A percentile compares a stretch with the other conserved stretches of the same genome.
phyloP scores from a whole-genome alignment of 1,140 invertebrate species.

The Anagrus nilaparvatae region DNA sequence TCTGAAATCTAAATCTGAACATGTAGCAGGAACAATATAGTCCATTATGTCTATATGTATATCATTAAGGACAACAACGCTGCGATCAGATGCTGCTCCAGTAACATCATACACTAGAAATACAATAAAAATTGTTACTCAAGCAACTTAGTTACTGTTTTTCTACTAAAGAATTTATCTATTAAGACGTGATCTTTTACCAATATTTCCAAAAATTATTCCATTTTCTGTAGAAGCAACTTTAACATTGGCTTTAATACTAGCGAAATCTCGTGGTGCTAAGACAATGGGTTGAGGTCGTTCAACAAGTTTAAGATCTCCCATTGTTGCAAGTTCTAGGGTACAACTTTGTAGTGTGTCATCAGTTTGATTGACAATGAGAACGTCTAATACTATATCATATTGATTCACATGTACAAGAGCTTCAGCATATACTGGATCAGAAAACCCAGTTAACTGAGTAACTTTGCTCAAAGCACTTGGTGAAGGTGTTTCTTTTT shows the following conservation, averaged over 20 bases:
- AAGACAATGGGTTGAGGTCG: slow-evolving; percentile 91
- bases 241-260: slow-evolving; percentile 96
- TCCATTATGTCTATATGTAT: slow-evolving; percentile 99
- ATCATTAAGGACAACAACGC: slow-evolving; percentile 96
- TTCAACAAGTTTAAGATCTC: slow-evolving; percentile 96
- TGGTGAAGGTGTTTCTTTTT: slow-evolving; percentile 43
- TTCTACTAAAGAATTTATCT: background rate
- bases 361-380: slow-evolving; percentile 95
- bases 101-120: slow-evolving; percentile 84
- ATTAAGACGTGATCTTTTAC: no score
- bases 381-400: slow-evolving; percentile 92
- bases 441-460: slow-evolving; percentile 98
- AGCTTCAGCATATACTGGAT: slow-evolving; percentile 98
- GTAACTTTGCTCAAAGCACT: slow-evolving; percentile 80
- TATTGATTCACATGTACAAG: slow-evolving; percentile 99
- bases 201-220: slow-evolving; percentile 99
- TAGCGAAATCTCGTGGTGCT: slow-evolving; percentile 93
- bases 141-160: background rate
- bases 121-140: background rate
- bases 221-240: slow-evolving; percentile 96
- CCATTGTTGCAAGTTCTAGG: slow-evolving; percentile 92
- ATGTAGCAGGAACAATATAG: slow-evolving; percentile 95
- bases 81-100: slow-evolving; percentile 85
- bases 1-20: slow-evolving; percentile 91
- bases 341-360: slow-evolving; percentile 98